These are phyloP conservation scores for Coracias cyanogaster DNA, from an alignment of 2,797 vertebrate species.

Conservation along the genomic window DNA sequence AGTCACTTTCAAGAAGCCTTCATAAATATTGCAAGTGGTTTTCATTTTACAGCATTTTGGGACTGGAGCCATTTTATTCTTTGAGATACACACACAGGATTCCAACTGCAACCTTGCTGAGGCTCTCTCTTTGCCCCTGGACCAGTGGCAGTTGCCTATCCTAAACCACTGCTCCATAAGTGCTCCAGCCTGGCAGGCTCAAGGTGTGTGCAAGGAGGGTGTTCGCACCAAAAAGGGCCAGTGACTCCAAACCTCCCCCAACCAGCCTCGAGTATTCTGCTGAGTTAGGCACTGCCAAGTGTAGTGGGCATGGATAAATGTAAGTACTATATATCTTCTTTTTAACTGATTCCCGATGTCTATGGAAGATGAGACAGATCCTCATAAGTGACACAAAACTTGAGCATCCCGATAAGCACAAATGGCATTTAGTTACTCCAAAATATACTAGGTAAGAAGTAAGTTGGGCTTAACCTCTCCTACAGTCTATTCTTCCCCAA, in stretches of 20 bases:
- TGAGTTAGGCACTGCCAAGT: neutral
- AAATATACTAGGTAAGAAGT: neutral
- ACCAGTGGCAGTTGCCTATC: neutral
- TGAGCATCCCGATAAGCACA: neutral
- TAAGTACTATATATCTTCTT: neutral
- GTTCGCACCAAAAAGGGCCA: neutral
- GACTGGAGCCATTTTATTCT: neutral
- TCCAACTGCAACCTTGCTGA: neutral
- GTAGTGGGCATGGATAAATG: neutral
- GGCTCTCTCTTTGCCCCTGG: no score
- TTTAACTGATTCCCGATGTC: neutral
- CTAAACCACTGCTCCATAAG: accelerated
- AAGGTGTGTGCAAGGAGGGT: accelerated
- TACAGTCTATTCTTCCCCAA: neutral
- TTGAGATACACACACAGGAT: neutral
- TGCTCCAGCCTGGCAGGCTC: neutral
- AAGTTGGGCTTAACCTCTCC: neutral
- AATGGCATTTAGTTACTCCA: neutral
- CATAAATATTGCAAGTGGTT: neutral
- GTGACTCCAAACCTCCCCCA: neutral
- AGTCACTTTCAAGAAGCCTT: neutral
- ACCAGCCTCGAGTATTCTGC: neutral
- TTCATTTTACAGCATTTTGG: neutral
- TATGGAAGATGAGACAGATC: neutral
- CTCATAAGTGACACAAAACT: neutral